Percentiles rank a stretch among this genome's conserved stretches.
phyloP scores from a whole-genome alignment of 1,140 invertebrate species.

The Coboldia fuscipes region DNA sequence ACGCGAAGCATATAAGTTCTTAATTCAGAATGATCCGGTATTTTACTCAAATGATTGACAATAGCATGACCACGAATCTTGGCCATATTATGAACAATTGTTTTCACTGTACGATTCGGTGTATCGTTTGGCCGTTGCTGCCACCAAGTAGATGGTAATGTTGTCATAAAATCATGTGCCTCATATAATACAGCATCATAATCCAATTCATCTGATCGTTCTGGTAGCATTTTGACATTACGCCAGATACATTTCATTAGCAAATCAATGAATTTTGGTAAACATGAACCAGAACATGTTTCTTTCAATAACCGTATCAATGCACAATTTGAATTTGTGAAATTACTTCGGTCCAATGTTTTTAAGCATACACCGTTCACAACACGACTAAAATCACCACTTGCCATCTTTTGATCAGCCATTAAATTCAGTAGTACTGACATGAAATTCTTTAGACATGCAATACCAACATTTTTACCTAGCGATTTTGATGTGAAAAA shows the following conservation, averaged over 20 bases:
- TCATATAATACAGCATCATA: slow-evolving; percentile 53
- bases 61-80: slow-evolving; percentile 55
- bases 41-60: slow-evolving; percentile 52
- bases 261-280: slow-evolving; percentile 51
- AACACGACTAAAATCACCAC: slow-evolving; percentile 18
- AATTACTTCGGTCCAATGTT: slow-evolving; percentile 18
- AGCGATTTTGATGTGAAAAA: slow-evolving; percentile 70
- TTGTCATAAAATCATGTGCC: slow-evolving; percentile 52
- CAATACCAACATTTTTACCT: slow-evolving; percentile 16
- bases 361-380: slow-evolving; percentile 21
- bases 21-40: slow-evolving; percentile 65
- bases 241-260: slow-evolving; percentile 81
- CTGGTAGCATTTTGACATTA: slow-evolving; percentile 40
- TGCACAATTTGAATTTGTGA: slow-evolving; percentile 27
- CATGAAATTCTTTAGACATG: slow-evolving; percentile 19
- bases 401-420: slow-evolving; percentile 17
- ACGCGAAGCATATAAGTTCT: slow-evolving; percentile 58
- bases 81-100: slow-evolving; percentile 66
- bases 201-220: slow-evolving; percentile 46
- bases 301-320: slow-evolving; percentile 54
- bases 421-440: slow-evolving; percentile 15
- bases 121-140: slow-evolving; percentile 46
- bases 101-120: slow-evolving; percentile 69
- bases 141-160: slow-evolving; percentile 52
- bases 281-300: slow-evolving; percentile 36